These are phyloP conservation scores for Neolamprologus devosi DNA, from an alignment of 2,113 vertebrate genomes.

Conservation along the genomic window DNA sequence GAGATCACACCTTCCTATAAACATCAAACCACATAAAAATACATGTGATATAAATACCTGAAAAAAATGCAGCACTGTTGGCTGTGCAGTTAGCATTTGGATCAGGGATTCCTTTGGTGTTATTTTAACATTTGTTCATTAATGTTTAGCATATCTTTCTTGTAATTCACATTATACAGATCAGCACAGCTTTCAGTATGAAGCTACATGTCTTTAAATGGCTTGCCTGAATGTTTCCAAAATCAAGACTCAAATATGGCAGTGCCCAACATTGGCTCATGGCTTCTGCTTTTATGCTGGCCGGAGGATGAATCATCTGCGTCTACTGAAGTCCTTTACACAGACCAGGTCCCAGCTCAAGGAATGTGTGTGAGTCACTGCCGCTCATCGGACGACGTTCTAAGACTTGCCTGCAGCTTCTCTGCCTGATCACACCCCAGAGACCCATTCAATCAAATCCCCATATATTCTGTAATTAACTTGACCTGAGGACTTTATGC, in stretches of 20 bases:
- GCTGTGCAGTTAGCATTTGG: not conserved
- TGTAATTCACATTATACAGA: not conserved
- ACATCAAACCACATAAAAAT: not conserved
- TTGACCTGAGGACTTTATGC: slow-evolving; percentile 65
- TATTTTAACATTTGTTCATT: not conserved
- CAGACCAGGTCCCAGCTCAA: slow-evolving; percentile 65
- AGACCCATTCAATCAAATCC: slow-evolving; percentile 64
- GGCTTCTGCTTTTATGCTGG: slow-evolving; percentile 22
- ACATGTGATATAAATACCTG: not conserved
- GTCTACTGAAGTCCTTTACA: slow-evolving; percentile 58
- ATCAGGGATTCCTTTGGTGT: not conserved
- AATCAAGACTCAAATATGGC: not conserved
- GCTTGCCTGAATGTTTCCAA: slow-evolving; percentile 13
- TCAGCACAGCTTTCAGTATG: not conserved
- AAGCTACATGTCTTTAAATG: not conserved
- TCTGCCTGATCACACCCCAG: slow-evolving; percentile 59
- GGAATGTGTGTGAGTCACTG: slow-evolving; percentile 65
- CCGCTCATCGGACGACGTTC: slow-evolving; percentile 45
- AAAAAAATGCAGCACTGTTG: not conserved
- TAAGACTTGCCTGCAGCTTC: slow-evolving; percentile 50
- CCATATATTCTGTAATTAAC: slow-evolving; percentile 70
- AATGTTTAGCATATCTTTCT: not conserved
- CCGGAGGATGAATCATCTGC: slow-evolving; percentile 48
- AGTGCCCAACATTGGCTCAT: slow-evolving; percentile 21
- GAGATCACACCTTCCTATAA: not conserved